Evolutionary conservation across 2,797 vertebrate genomes (phyloP), one percentile per base, ranked within the genome.

Genomic region (Lindbergichthys nudifrons): DNA sequence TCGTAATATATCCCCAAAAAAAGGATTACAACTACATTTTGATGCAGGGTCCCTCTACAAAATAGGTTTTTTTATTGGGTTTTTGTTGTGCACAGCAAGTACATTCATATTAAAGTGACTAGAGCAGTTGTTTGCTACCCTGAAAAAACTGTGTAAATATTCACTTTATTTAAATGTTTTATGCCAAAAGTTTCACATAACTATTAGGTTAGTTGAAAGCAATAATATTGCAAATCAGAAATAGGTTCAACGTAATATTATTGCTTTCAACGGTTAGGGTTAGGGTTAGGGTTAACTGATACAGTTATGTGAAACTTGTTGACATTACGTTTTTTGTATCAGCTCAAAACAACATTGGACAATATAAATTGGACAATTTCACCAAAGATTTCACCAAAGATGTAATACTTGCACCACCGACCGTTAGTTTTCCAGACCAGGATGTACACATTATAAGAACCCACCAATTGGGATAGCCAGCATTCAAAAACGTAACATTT

Each of bases 41-140:
- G 21, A 21, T 21, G 5, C 47, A 52, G 21, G 19, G 5, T 52
- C 43, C n/a, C n/a, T 68, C 30, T 13, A 58, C 4, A 39, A 15
- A 18, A 26, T 26, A 5, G 26, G 26, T 15, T 23, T n/a, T 39
- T 32, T 56, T 18, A 48, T 39, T 52, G 21, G 14, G 16, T 18
- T 70, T 32, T 11, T 52, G 12, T 52, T 46, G n/a, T 60, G 71
- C 26, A 52, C 39, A 48, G 18, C 41, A 52, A 45, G 19, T 13
- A 41, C 16, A 1, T 13, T 10, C 30, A 53, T 52, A n/a, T n/a
- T 14, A 1, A 47, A 36, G 32, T 36, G 26, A 26, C 4, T 5
- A 26, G 26, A 26, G 26, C 26, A 26, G 26, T 26, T 26, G 26
- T 26, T 26, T 26, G 26, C 5, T 26, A 26, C 26, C 26, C 26